A percentile compares a stretch with the other conserved stretches of the same genome.
Evolutionary conservation across 2,888 invertebrate species (phyloP).

Genomic region (Cinara cedri): DNA sequence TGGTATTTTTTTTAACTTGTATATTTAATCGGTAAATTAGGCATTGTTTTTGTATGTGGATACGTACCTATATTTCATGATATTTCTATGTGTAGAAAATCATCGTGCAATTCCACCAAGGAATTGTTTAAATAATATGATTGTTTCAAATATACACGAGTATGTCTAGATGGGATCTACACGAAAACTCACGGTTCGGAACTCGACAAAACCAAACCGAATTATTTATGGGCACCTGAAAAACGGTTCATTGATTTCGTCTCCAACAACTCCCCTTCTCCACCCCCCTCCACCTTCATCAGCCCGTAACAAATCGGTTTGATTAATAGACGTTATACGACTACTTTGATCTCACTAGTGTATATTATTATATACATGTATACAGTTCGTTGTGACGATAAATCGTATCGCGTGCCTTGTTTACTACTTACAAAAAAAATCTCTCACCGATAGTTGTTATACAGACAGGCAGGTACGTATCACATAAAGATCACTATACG

Average conservation of each 20-base stretch:
- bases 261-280: neutral
- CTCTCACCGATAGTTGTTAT: neutral
- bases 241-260: constrained; percentile 32
- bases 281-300: too few relatives aligned
- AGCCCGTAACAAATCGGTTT: constrained; percentile 44
- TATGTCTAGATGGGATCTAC: neutral
- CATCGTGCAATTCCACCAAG: too few relatives aligned
- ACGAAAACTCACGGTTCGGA: neutral
- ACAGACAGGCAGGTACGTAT: too few relatives aligned
- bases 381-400: constrained; percentile 5
- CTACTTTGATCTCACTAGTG: neutral
- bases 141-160: too few relatives aligned
- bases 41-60: neutral
- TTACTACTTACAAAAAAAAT: neutral
- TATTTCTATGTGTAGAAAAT: too few relatives aligned
- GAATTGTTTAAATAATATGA: too few relatives aligned
- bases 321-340: constrained; percentile 29
- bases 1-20: too few relatives aligned
- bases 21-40: neutral
- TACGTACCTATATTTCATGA: neutral
- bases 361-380: too few relatives aligned
- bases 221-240: constrained; percentile 24
- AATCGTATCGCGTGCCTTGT: constrained; percentile 38
- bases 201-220: constrained; percentile 29
- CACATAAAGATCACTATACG: constrained; percentile 9